Evolutionary conservation across 2,113 vertebrate species (phyloP).

Genomic region (Vidua chalybeata): DNA sequence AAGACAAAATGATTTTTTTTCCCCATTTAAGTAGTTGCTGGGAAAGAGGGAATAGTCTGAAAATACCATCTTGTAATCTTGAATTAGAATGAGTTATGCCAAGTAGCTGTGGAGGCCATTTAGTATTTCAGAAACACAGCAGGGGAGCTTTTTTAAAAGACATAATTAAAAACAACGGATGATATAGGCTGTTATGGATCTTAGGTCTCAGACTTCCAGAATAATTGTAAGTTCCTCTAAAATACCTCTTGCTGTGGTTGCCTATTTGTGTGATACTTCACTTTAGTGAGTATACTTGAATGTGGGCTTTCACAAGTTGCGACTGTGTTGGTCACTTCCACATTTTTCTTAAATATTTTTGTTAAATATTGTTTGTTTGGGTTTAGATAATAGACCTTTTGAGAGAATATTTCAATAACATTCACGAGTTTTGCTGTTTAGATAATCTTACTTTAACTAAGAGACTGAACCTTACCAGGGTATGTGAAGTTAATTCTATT

Average conservation of each 20-base stretch:
- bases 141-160: constrained; percentile 74
- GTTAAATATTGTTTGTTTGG: neutral
- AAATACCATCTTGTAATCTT: constrained; percentile 67
- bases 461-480: neutral
- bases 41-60: constrained; percentile 60
- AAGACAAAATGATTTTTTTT: neutral
- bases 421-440: neutral
- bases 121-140: constrained; percentile 75
- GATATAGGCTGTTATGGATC: constrained; percentile 67
- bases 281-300: neutral
- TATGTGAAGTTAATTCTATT: neutral
- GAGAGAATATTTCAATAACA: neutral
- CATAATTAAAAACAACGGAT: constrained; percentile 76
- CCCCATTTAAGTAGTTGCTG: constrained; percentile 32
- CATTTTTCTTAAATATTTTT: neutral
- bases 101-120: constrained; percentile 71
- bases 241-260: constrained; percentile 39
- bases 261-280: constrained; percentile 21
- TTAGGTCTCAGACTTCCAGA: constrained; percentile 65
- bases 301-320: neutral
- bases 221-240: constrained; percentile 64
- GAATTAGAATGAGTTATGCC: constrained; percentile 74
- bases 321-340: neutral
- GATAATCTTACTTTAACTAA: neutral
- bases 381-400: neutral